Evolutionary conservation across 1,140 invertebrate species (phyloP).

Genomic region (Brachionus sp.): DNA sequence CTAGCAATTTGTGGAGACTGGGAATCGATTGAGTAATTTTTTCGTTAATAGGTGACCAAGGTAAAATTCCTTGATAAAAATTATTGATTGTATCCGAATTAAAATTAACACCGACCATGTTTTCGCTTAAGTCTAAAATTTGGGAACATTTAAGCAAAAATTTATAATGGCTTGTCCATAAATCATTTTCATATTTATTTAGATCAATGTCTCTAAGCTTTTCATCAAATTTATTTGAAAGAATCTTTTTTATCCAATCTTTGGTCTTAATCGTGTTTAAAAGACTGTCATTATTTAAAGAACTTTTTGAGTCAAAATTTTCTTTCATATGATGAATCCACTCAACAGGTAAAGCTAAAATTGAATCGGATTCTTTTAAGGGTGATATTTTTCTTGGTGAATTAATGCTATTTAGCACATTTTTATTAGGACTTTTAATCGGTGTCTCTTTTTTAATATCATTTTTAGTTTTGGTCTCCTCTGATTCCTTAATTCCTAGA

Average conservation of each 20-base stretch:
- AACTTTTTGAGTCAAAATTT: not conserved
- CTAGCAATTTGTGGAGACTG: slow-evolving; percentile 54
- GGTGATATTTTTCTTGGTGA: not conserved
- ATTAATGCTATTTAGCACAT: not conserved
- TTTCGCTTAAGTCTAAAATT: not conserved
- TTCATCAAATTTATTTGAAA: not conserved
- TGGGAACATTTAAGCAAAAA: slow-evolving; percentile 29
- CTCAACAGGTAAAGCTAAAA: not conserved
- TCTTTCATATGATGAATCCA: not conserved
- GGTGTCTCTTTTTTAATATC: not conserved
- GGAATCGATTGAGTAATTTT: slow-evolving; percentile 56
- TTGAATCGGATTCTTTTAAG: not conserved
- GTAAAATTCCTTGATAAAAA: slow-evolving; percentile 57
- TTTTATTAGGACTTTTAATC: not conserved
- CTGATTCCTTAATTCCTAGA: not conserved
- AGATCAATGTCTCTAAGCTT: not conserved
- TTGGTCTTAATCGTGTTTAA: not conserved
- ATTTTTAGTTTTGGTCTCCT: not conserved
- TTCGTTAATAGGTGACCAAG: slow-evolving; percentile 57
- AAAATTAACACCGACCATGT: not conserved
- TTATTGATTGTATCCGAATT: slow-evolving; percentile 56
- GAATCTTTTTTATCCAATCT: slow-evolving; percentile 14
- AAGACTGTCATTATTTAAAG: not conserved
- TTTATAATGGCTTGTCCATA: slow-evolving; percentile 42
- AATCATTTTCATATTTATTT: not conserved